These are phyloP conservation scores for Drosophila pseudoananassae DNA, from an alignment of 1,140 invertebrate species.

Conservation along the genomic window DNA sequence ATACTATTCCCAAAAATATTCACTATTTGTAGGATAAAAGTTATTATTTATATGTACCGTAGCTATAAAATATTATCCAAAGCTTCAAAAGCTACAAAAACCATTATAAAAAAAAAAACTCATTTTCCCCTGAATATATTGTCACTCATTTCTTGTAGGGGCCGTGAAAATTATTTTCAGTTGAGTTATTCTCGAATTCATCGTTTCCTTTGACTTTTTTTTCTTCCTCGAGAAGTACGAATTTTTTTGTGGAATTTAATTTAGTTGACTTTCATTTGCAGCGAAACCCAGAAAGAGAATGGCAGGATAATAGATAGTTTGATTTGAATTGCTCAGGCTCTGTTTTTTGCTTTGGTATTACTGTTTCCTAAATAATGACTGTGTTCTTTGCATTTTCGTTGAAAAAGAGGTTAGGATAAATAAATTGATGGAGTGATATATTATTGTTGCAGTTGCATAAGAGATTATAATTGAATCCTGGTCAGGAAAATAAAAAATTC, in stretches of 20 bases:
- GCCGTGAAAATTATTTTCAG: background rate
- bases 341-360: slow-evolving; percentile 5
- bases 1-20: too few species aligned
- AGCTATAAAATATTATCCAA: background rate
- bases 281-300: slow-evolving; percentile 20
- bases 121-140: slow-evolving; percentile 25
- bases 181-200: slow-evolving; percentile 11
- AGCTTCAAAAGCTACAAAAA: background rate
- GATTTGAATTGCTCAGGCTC: slow-evolving; percentile 36
- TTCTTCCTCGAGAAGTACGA: slow-evolving; percentile 28
- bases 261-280: slow-evolving; percentile 54
- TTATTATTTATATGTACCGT: too few species aligned
- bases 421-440: background rate
- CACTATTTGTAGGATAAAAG: too few species aligned
- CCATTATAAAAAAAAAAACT: background rate
- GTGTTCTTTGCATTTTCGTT: background rate
- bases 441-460: background rate
- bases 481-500: too few species aligned
- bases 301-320: slow-evolving; percentile 53
- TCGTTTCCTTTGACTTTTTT: slow-evolving; percentile 9
- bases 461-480: background rate
- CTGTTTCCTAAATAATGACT: slow-evolving; percentile 31
- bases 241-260: slow-evolving; percentile 46
- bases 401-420: slow-evolving; percentile 1
- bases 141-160: background rate